Base-by-base conservation (phyloP, 2,888 invertebrate genomes). In the Eubasilissa splendida region DNA sequence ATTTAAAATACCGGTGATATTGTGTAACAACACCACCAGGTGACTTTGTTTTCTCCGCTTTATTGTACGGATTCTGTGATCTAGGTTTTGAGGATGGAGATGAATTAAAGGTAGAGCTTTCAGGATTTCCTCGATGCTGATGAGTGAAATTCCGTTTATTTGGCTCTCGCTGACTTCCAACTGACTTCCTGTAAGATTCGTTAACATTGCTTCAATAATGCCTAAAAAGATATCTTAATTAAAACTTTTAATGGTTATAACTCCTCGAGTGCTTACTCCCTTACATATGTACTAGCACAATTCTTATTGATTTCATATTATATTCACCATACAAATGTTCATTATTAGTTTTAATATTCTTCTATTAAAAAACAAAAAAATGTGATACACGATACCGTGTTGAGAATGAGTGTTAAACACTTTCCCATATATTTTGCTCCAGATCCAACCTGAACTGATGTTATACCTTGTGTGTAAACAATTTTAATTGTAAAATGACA, bases 1-100 rank as follows among this genome's bases (percentile, higher is more conserved):
- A 14, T 65, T 74, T 42, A 79, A 80, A 77, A 77, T 83, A 85
- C 83, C 84, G 76, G 79, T 70, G 76, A 83, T 60, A 81, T 75
- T 78, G 78, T 50, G 78, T 54, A 33, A 11, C 58, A 81, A 80
- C 54, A 80, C 77, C 75, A 78, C 76, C 58, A 5, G 70, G 52
- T 8, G 73, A 63, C n/a, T 77, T 68, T 22, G 54, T 60, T 58
- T 78, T 77, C 59, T 73, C 53, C 11, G 56, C 10, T 14, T 65
- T 68, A 52, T 60, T 76, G 76, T 73, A 60, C 12, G 22, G 12
- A 68, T 77, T 54, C 14, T 77, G 70, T 33, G 63, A 54, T 58
- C 76, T 71, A 75, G 50, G 33, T 42, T 77, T 70, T 54, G 66
- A 70, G 53, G 60, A 59, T 31, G 65, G 52, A 33, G 58, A 14